A percentile compares a stretch with the other conserved stretches of the same genome.
Evolutionary conservation across 2,888 invertebrate genomes (phyloP).

Genomic region (Nomada lathburiana): DNA sequence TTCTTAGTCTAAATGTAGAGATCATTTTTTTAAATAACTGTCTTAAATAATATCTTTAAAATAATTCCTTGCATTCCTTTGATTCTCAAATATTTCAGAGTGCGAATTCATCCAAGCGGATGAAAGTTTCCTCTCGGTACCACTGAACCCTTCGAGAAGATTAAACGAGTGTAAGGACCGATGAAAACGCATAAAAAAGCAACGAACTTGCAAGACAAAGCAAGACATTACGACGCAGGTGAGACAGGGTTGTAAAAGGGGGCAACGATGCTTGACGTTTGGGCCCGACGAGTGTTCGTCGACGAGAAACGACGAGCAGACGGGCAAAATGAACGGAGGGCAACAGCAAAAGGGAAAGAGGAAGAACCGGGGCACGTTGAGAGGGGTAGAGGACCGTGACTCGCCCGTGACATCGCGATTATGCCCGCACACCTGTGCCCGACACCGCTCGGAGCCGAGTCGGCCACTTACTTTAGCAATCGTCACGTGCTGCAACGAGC

Average conservation of each 20-base stretch:
- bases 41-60: no score
- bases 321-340: conserved; percentile 46
- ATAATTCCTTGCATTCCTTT: no score
- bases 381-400: conserved; percentile 76
- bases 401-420: conserved; percentile 83
- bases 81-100: no score
- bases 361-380: conserved; percentile 31
- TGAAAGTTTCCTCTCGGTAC: no score
- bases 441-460: conserved; percentile 72
- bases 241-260: conserved; percentile 62
- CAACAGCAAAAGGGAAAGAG: conserved; percentile 47
- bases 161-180: neutral
- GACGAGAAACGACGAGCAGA: conserved; percentile 4
- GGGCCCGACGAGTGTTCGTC: conserved; percentile 25
- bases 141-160: no score
- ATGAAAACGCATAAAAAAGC: conserved; percentile 63
- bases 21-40: no score
- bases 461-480: conserved; percentile 81
- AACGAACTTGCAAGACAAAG: conserved; percentile 69
- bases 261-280: conserved; percentile 31
- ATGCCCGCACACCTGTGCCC: conserved; percentile 82
- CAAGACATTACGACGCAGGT: conserved; percentile 69
- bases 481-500: conserved; percentile 79
- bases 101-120: no score
- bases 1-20: no score